phyloP scores from a whole-genome alignment of 2,888 invertebrate genomes.

The Acronicta aceris region DNA sequence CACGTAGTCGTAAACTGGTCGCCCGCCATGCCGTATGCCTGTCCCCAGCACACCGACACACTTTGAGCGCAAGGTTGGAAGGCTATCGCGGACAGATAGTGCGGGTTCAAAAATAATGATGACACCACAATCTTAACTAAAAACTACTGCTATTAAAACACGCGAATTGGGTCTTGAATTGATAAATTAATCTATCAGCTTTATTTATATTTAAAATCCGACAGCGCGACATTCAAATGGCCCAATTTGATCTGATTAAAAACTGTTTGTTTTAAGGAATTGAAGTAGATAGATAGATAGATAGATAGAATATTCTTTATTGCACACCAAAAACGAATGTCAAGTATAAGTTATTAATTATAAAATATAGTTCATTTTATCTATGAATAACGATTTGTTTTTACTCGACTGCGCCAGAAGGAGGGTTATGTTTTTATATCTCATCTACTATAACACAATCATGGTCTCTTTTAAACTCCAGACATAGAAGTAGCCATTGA shows the following conservation, averaged over 20 bases:
- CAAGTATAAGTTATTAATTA: no score
- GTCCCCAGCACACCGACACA: constrained; percentile 53
- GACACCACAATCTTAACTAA: constrained; percentile 55
- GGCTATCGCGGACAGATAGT: constrained; percentile 75
- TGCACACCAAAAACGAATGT: no score
- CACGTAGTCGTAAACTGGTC: constrained; percentile 61
- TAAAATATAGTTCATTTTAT: no score
- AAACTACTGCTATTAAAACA: constrained; percentile 30
- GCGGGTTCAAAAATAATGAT: constrained; percentile 72
- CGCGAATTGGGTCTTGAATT: constrained; percentile 44
- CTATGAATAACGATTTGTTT: no score
- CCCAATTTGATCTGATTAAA: constrained; percentile 15
- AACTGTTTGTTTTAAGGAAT: no score
- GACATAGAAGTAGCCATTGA: no score
- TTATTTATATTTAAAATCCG: constrained; percentile 20
- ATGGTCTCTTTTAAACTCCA: no score
- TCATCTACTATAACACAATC: no score
- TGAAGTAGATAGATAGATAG: no score
- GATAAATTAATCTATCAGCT: constrained; percentile 20
- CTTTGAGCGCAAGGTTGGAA: constrained; percentile 46
- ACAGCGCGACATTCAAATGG: constrained; percentile 2
- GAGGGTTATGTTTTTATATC: no score
- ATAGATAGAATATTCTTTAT: no score
- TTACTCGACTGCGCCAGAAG: no score
- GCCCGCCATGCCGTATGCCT: neutral